Evolutionary conservation across 2,888 invertebrate genomes (phyloP).

Genomic region (Hydropsyche betteni): DNA sequence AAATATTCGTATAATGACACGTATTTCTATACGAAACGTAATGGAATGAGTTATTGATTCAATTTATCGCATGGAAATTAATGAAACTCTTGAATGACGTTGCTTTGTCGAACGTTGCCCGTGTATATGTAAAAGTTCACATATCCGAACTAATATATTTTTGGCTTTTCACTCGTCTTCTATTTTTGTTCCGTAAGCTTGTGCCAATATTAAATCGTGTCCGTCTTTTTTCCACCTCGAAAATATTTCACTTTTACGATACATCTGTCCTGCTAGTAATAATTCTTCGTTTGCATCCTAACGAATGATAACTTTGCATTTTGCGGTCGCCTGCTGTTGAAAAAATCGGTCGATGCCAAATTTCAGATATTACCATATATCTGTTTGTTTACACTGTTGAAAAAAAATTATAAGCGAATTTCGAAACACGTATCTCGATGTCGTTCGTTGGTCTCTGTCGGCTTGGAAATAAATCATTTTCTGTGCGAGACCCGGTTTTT

Average conservation of each 20-base stretch:
- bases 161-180: conserved; percentile 1
- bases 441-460: too few relatives aligned
- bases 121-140: not conserved
- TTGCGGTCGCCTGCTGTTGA: not conserved
- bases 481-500: too few relatives aligned
- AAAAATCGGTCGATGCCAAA: too few relatives aligned
- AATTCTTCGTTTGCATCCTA: conserved; percentile 15
- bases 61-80: not conserved
- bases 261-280: not conserved
- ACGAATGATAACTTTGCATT: not conserved
- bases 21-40: too few relatives aligned
- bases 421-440: too few relatives aligned
- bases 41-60: not conserved
- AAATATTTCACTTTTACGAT: conserved; percentile 10
- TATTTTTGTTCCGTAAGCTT: conserved; percentile 21
- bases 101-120: conserved; percentile 14
- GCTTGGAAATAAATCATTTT: too few relatives aligned
- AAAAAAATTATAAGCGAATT: too few relatives aligned
- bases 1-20: too few relatives aligned
- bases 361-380: too few relatives aligned
- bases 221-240: conserved; percentile 12
- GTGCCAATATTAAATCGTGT: conserved; percentile 19
- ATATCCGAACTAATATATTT: conserved; percentile 11
- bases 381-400: too few relatives aligned
- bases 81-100: not conserved